Evolutionary conservation across 1,140 invertebrate species (phyloP).

Genomic region (Ceratoteleas bidentatus): DNA sequence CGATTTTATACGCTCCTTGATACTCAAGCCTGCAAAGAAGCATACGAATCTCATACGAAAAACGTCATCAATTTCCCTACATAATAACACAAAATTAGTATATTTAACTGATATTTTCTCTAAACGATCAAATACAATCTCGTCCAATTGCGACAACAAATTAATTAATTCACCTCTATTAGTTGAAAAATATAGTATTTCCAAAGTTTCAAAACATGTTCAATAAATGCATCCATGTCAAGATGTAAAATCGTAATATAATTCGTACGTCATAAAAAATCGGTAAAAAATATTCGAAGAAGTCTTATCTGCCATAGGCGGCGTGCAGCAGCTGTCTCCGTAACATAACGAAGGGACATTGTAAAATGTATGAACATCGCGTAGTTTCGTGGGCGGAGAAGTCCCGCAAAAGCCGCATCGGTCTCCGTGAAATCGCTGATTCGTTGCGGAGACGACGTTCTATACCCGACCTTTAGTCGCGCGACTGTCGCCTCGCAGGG

Average conservation of each 20-base stretch:
- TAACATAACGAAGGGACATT: slow-evolving; percentile 78
- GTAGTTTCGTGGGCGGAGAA: slow-evolving; percentile 78
- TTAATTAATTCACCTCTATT: too few relatives aligned
- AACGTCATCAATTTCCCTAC: neutral
- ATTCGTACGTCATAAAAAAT: slow-evolving; percentile 30
- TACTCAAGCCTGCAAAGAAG: slow-evolving; percentile 1
- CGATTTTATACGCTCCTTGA: slow-evolving; percentile 8
- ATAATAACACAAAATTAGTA: neutral
- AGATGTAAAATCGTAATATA: slow-evolving; percentile 6
- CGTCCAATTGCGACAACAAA: too few relatives aligned
- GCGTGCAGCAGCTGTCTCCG: slow-evolving; percentile 71
- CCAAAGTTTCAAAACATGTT: too few relatives aligned
- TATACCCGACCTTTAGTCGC: slow-evolving; percentile 71
- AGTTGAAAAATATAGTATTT: too few relatives aligned
- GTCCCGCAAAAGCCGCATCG: slow-evolving; percentile 78
- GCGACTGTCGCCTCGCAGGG: slow-evolving; percentile 64
- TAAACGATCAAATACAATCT: neutral
- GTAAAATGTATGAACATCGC: slow-evolving; percentile 74
- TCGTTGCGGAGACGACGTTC: slow-evolving; percentile 76
- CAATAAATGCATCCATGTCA: too few relatives aligned
- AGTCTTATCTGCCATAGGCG: slow-evolving; percentile 51
- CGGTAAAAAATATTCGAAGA: slow-evolving; percentile 37
- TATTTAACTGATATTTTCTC: neutral
- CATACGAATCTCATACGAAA: neutral
- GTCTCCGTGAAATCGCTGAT: slow-evolving; percentile 79